These are phyloP conservation scores for Pseudolaguvia tuberculata DNA, from an alignment of 2,113 vertebrate genomes.

Conservation along the genomic window DNA sequence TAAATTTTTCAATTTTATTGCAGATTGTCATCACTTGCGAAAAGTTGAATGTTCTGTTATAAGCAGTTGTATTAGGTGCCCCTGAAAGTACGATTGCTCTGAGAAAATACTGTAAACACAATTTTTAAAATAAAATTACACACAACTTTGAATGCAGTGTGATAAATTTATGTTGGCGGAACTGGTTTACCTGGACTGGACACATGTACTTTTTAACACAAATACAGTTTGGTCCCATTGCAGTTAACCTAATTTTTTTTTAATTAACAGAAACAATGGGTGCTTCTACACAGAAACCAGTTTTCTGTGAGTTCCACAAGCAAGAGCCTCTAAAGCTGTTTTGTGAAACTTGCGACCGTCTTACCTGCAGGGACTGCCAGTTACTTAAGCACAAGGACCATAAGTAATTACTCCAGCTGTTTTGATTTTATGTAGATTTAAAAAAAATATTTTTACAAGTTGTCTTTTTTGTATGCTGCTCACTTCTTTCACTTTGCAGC, in stretches of 20 bases:
- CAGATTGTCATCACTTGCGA: too few species aligned
- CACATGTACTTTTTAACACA: neutral
- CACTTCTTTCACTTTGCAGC: slow-evolving; percentile 61
- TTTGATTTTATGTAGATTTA: neutral
- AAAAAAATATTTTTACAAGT: neutral
- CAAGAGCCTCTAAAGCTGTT: slow-evolving; percentile 96
- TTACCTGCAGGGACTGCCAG: slow-evolving; percentile 96
- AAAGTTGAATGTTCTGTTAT: too few species aligned
- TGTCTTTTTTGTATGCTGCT: neutral
- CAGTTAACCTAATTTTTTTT: neutral
- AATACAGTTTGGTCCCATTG: neutral
- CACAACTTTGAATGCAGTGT: too few species aligned
- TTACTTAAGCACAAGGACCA: slow-evolving; percentile 96
- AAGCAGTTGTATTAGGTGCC: too few species aligned
- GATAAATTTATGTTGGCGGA: too few species aligned
- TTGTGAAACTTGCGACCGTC: slow-evolving; percentile 94
- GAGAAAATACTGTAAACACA: too few species aligned
- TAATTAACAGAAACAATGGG: slow-evolving; percentile 77
- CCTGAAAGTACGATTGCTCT: too few species aligned
- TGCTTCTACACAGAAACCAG: slow-evolving; percentile 83
- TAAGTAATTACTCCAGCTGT: slow-evolving; percentile 72
- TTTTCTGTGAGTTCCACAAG: slow-evolving; percentile 94
- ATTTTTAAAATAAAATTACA: too few species aligned
- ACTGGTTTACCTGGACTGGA: neutral
- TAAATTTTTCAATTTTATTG: too few species aligned